Conservation (phyloP, 2,797 vertebrate genomes). For the Microcaecilia unicolor region DNA sequence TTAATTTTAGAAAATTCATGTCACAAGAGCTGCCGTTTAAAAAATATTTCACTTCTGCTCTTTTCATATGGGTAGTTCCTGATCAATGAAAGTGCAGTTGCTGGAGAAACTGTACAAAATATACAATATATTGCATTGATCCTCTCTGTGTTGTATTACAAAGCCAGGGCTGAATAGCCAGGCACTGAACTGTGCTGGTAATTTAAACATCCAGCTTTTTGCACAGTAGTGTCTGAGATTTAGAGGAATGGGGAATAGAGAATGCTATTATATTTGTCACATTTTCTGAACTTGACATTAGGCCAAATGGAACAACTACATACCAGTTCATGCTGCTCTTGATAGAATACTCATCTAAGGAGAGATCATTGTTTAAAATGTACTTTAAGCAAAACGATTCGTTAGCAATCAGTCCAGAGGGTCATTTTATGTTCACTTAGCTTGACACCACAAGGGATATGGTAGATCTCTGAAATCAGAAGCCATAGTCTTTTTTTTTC, state of each 20-base stretch:
- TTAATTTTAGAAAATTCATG: too few species aligned
- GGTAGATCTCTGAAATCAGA: too few species aligned
- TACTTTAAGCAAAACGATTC: neutral
- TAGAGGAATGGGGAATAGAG: slow-evolving; percentile 14
- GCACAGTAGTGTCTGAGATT: slow-evolving; percentile 14
- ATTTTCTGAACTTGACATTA: neutral
- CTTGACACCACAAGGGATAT: too few species aligned
- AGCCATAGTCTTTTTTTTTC: too few species aligned
- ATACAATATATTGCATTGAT: too few species aligned
- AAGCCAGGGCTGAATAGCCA: slow-evolving; percentile 4
- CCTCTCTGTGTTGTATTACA: slow-evolving; percentile 3
- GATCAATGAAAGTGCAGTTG: too few species aligned
- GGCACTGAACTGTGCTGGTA: neutral
- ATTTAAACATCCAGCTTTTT: neutral
- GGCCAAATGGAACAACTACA: slow-evolving; percentile 12
- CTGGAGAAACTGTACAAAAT: too few species aligned
- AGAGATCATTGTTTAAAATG: neutral
- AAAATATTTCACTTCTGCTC: too few species aligned
- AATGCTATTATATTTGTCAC: slow-evolving; percentile 3
- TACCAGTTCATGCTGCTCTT: slow-evolving; percentile 2
- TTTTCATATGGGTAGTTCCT: too few species aligned
- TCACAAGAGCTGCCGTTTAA: too few species aligned
- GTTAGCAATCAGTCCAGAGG: too few species aligned
- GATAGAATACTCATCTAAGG: neutral
- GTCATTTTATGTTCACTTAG: neutral